These are phyloP conservation scores for Slavum lentiscoides DNA, from an alignment of 2,888 invertebrate species.

Conservation along the genomic window DNA sequence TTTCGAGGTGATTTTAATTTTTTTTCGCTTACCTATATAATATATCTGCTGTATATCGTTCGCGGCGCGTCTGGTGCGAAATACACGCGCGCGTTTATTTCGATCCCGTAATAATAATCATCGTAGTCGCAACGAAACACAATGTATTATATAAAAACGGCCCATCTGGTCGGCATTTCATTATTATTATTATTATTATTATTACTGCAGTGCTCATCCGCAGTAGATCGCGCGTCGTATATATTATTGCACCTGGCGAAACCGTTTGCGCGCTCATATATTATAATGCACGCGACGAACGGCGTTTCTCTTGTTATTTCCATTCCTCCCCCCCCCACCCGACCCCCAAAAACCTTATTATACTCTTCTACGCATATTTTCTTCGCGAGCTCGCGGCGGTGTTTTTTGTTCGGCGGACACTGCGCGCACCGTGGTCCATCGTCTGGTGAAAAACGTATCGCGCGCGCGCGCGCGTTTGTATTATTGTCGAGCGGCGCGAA, in stretches of 20 bases:
- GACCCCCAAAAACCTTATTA: too few species aligned
- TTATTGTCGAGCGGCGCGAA: too few species aligned
- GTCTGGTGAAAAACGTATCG: too few species aligned
- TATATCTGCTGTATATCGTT: too few species aligned
- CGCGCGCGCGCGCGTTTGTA: too few species aligned
- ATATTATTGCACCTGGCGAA: constrained; percentile 39
- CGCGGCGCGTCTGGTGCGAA: constrained; percentile 17
- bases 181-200: neutral
- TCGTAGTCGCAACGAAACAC: constrained; percentile 11
- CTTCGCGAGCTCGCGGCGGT: too few species aligned
- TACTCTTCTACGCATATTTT: too few species aligned
- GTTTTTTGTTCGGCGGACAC: too few species aligned
- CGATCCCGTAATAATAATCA: constrained; percentile 42
- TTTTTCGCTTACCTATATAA: neutral
- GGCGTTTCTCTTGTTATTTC: too few species aligned
- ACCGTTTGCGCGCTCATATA: constrained; percentile 29
- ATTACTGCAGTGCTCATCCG: neutral
- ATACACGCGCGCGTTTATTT: constrained; percentile 15
- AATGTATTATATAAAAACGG: constrained; percentile 6
- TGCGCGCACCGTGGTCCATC: too few species aligned
- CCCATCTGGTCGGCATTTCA: constrained; percentile 43
- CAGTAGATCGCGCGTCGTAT: neutral
- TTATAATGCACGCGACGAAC: neutral
- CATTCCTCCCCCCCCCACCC: neutral
- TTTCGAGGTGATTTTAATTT: constrained; percentile 7